Evolutionary conservation across 2,113 vertebrate species (phyloP).

Genomic region (Phoenicopterus ruber): DNA sequence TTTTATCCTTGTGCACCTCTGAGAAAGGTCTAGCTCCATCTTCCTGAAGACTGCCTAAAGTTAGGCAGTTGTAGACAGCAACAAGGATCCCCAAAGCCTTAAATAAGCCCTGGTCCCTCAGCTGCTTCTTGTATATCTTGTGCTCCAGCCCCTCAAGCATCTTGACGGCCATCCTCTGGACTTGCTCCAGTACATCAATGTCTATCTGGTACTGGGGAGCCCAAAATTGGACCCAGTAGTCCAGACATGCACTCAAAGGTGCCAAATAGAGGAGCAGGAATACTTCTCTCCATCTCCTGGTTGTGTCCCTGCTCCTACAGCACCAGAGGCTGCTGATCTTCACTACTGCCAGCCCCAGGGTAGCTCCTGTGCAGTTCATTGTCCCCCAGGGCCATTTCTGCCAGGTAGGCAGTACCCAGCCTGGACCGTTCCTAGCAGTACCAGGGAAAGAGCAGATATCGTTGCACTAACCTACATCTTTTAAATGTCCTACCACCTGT

Average conservation of each 20-base stretch:
- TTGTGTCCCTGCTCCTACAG: neutral
- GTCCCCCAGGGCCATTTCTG: too few species aligned
- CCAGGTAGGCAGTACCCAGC: neutral
- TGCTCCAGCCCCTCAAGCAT: neutral
- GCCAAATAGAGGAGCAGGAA: neutral
- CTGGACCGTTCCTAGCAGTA: neutral
- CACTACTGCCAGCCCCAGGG: neutral
- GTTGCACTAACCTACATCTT: neutral
- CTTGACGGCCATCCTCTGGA: neutral
- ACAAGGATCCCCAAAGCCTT: neutral
- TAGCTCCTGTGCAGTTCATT: accelerated
- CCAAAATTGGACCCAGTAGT: neutral
- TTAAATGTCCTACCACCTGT: too few species aligned
- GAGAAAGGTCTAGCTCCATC: neutral
- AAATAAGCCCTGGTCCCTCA: neutral
- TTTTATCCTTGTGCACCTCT: neutral
- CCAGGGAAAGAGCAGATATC: neutral
- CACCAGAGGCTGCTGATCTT: neutral
- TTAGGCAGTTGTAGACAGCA: neutral
- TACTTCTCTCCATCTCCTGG: neutral
- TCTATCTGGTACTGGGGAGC: neutral
- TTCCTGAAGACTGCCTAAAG: neutral
- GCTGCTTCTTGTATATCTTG: neutral
- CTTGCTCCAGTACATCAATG: neutral
- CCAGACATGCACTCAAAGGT: neutral